These are phyloP conservation scores for Drosophila repleta DNA, from an alignment of 1,140 invertebrate genomes.

Conservation along the genomic window DNA sequence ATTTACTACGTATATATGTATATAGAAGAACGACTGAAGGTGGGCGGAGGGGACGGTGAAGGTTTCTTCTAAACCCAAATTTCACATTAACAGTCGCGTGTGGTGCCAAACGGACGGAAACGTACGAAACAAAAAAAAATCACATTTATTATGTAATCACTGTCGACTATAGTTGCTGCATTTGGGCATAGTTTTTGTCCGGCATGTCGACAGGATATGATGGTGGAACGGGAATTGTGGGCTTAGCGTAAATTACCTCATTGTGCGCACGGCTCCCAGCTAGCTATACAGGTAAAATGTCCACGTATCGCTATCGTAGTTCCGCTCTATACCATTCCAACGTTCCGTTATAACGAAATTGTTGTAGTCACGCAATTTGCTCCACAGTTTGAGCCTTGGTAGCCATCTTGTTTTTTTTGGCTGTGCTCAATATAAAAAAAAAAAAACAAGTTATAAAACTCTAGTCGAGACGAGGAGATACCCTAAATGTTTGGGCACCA, in stretches of 20 bases:
- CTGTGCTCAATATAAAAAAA: constrained; percentile 23
- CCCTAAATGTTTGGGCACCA: constrained; percentile 46
- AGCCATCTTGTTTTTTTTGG: constrained; percentile 73
- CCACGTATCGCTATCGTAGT: constrained; percentile 83
- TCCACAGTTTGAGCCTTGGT: constrained; percentile 28
- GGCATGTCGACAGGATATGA: constrained; percentile 57
- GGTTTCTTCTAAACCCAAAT: constrained; percentile 52
- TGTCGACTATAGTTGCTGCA: constrained; percentile 60
- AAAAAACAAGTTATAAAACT: constrained; percentile 26
- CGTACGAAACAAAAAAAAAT: constrained; percentile 31
- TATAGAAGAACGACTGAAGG: too few species aligned
- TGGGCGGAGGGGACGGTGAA: not conserved
- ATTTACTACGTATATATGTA: too few species aligned
- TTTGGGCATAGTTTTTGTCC: constrained; percentile 64
- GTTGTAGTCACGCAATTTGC: constrained; percentile 83
- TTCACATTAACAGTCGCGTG: constrained; percentile 77
- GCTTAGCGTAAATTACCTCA: constrained; percentile 75
- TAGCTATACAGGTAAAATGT: constrained; percentile 83
- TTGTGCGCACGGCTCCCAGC: constrained; percentile 83
- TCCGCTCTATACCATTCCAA: constrained; percentile 82
- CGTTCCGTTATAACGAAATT: constrained; percentile 84
- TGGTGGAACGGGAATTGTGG: not conserved
- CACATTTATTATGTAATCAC: constrained; percentile 78
- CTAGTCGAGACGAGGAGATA: too few species aligned
- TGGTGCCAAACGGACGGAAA: constrained; percentile 65